Evolutionary conservation across 2,888 invertebrate genomes (phyloP).

Genomic region (Phyto melanocephala): DNA sequence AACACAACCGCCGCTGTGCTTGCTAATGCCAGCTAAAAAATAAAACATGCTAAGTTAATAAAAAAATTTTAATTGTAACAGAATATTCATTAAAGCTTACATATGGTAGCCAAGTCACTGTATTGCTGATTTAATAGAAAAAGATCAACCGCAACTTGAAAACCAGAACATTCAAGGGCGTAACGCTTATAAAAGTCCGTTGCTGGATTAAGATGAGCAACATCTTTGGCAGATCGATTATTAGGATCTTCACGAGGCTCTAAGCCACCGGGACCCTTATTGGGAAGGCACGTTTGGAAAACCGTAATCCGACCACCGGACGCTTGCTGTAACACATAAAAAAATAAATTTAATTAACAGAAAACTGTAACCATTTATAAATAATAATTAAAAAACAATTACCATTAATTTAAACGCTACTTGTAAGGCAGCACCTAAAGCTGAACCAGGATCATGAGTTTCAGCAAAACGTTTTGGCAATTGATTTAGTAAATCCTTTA

Average conservation of each 20-base stretch:
- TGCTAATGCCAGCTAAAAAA: constrained; percentile 89
- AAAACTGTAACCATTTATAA: too few relatives aligned
- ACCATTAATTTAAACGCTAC: constrained; percentile 95
- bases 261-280: constrained; percentile 92
- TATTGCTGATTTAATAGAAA: constrained; percentile 96
- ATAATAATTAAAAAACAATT: constrained; percentile 67
- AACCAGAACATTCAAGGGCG: constrained; percentile 97
- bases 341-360: neutral
- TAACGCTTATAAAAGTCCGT: constrained; percentile 98
- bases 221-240: constrained; percentile 89
- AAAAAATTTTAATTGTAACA: neutral
- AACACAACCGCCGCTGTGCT: constrained; percentile 96
- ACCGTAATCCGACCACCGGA: constrained; percentile 97
- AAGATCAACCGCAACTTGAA: constrained; percentile 96
- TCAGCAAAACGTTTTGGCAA: constrained; percentile 87
- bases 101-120: constrained; percentile 94
- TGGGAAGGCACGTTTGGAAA: constrained; percentile 93
- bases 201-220: constrained; percentile 93
- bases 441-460: constrained; percentile 87
- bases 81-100: constrained; percentile 80
- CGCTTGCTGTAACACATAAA: constrained; percentile 81
- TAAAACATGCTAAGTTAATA: neutral
- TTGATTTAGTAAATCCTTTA: constrained; percentile 86
- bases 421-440: constrained; percentile 95
- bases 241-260: constrained; percentile 92